Percentiles rank a stretch among this genome's conserved stretches.
These are phyloP conservation scores for Colius striatus DNA, from an alignment of 2,113 vertebrate species.

Conservation along the genomic window DNA sequence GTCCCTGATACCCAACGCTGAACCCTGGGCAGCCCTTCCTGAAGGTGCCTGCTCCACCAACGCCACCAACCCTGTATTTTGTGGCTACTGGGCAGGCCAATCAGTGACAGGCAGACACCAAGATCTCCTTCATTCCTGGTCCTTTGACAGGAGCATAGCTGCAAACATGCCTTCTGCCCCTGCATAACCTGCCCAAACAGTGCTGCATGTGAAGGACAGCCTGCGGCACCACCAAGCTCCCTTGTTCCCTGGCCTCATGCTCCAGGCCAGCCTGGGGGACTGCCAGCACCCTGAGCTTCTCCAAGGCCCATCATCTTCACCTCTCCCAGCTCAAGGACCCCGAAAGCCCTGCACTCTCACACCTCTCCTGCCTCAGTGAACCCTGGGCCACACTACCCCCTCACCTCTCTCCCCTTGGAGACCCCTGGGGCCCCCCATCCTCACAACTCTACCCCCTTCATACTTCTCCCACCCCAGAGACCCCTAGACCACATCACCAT, in stretches of 20 bases:
- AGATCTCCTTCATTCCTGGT: background rate
- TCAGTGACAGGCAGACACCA: background rate
- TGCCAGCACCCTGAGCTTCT: background rate
- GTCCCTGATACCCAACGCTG: rapidly evolving
- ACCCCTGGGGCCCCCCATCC: too few relatives aligned
- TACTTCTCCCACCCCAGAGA: too few relatives aligned
- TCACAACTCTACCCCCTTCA: background rate
- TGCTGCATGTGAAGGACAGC: rapidly evolving
- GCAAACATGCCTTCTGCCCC: background rate
- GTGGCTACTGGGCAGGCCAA: background rate
- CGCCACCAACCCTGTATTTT: background rate
- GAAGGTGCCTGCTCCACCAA: background rate
- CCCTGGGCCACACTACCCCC: too few relatives aligned
- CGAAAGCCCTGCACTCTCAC: rapidly evolving
- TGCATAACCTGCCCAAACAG: background rate
- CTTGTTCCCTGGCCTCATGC: rapidly evolving
- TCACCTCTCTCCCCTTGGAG: background rate
- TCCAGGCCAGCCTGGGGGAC: background rate
- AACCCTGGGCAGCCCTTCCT: background rate
- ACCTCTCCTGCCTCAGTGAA: background rate
- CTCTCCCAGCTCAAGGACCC: background rate
- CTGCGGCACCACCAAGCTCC: background rate
- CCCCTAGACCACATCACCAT: background rate
- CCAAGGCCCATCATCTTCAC: too few relatives aligned
- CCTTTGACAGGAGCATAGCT: background rate